A percentile compares a stretch with the other conserved stretches of the same genome.
Evolutionary conservation across 1,140 invertebrate genomes (phyloP).

Genomic region (Monochamus saltuarius): DNA sequence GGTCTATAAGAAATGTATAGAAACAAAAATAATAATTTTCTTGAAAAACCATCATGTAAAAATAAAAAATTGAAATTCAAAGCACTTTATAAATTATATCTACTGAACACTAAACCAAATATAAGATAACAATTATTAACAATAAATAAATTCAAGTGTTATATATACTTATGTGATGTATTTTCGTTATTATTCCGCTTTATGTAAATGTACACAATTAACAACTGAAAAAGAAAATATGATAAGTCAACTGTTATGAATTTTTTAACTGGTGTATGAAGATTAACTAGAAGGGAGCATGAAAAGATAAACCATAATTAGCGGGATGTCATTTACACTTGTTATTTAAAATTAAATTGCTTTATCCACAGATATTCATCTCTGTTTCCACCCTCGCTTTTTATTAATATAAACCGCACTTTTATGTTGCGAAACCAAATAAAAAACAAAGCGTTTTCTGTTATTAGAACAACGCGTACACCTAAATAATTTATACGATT

Average conservation of each 20-base stretch:
- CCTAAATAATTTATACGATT: too few species aligned
- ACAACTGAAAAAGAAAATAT: constrained; percentile 19
- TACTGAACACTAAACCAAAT: too few species aligned
- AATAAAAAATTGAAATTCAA: too few species aligned
- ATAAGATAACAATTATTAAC: too few species aligned
- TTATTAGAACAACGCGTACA: too few species aligned
- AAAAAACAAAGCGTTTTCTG: too few species aligned
- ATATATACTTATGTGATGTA: too few species aligned
- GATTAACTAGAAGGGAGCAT: constrained; percentile 41
- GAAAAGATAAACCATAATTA: constrained; percentile 52
- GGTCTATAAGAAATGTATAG: too few species aligned
- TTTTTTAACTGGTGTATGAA: constrained; percentile 26
- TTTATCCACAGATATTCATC: constrained; percentile 45
- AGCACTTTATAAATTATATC: too few species aligned
- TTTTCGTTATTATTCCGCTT: background rate
- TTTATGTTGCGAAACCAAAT: constrained; percentile 1
- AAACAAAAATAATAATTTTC: too few species aligned
- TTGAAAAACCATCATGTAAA: too few species aligned
- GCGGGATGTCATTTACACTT: constrained; percentile 51
- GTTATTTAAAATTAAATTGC: constrained; percentile 52
- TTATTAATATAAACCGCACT: constrained; percentile 15
- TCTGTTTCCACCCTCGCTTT: constrained; percentile 21
- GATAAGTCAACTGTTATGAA: constrained; percentile 20
- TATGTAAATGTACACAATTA: constrained; percentile 13
- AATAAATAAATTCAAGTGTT: too few species aligned